Conservation (phyloP, 2,113 vertebrate genomes). For the Protobothrops flavoviridis region DNA sequence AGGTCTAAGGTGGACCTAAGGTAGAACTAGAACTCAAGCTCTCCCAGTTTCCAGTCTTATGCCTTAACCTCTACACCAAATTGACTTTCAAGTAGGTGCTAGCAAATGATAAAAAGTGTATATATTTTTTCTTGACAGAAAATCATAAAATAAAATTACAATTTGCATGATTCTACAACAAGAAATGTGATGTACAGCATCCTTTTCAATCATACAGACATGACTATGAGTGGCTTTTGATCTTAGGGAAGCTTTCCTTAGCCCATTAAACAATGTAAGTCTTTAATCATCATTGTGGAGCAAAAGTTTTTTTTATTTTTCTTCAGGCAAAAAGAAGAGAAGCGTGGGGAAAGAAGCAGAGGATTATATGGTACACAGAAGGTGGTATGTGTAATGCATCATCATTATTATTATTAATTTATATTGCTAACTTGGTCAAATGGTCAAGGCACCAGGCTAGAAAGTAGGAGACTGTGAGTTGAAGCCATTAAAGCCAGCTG, state of each 20-base stretch:
- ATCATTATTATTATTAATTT: not conserved
- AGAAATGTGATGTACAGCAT: not conserved
- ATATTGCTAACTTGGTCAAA: not conserved
- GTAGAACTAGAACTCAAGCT: not conserved
- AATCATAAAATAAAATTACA: not conserved
- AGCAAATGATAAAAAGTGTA: not conserved
- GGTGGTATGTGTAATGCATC: not conserved
- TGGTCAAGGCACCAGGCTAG: not conserved
- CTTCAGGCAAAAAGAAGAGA: not conserved
- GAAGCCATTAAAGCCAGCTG: not conserved
- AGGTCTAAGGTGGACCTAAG: not conserved
- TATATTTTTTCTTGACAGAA: no score
- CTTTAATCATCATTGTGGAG: not conserved
- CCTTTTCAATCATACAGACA: not conserved
- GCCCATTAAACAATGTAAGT: not conserved
- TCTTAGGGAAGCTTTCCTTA: not conserved
- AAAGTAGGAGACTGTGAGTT: not conserved
- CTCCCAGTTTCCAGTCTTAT: not conserved
- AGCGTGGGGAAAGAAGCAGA: not conserved
- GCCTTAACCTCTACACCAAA: not conserved
- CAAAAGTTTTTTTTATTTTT: not conserved
- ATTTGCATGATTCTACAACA: not conserved
- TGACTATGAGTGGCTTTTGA: not conserved
- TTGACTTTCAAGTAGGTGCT: not conserved
- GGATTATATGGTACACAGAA: not conserved